phyloP scores from a whole-genome alignment of 2,113 vertebrate species.

The Hemibates koningsi region DNA sequence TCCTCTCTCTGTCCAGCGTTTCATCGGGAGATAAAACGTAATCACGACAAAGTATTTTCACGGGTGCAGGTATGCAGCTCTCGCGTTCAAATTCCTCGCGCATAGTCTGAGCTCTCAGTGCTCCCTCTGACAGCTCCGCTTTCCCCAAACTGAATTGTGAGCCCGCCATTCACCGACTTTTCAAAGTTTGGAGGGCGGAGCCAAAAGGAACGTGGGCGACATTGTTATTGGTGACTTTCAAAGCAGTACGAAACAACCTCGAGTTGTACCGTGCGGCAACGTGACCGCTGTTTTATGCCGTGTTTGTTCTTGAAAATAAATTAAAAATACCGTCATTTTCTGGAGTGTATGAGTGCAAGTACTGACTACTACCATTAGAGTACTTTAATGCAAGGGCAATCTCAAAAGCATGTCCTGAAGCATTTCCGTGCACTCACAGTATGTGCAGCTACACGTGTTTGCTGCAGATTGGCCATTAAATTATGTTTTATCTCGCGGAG shows the following conservation, averaged over 20 bases:
- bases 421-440: background rate
- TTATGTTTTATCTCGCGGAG: background rate
- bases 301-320: background rate
- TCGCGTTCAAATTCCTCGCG: background rate
- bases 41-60: background rate
- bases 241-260: background rate
- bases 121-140: accelerated
- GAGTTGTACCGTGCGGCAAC: background rate
- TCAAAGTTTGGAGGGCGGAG: background rate
- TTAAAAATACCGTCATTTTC: background rate
- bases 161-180: background rate
- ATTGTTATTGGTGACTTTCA: background rate
- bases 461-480: background rate
- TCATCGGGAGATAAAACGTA: background rate
- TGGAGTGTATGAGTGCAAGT: background rate
- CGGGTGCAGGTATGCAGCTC: background rate
- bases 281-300: background rate
- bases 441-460: background rate
- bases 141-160: accelerated
- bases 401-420: background rate
- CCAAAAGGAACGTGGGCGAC: background rate
- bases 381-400: background rate
- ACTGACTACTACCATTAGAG: accelerated
- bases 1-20: background rate
- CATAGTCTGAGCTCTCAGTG: accelerated